Evolutionary conservation across 2,888 invertebrate genomes (phyloP).

Genomic region (Apocheima hispidaria): DNA sequence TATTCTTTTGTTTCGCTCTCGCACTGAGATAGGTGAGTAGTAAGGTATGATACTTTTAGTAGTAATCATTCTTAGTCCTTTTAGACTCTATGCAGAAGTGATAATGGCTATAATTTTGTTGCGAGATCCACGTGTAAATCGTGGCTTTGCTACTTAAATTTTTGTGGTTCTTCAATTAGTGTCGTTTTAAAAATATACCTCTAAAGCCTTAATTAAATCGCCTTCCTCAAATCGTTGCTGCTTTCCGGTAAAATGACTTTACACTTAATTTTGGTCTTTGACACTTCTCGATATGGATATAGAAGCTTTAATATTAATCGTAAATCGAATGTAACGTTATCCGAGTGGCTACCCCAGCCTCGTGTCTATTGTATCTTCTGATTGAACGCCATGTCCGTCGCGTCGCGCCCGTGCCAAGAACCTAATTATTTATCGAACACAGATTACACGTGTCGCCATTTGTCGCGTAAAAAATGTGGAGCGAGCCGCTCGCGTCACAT

Average conservation of each 20-base stretch:
- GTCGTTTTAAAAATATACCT: too few relatives aligned
- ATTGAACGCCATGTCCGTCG: conserved; percentile 8
- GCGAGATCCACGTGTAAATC: not conserved
- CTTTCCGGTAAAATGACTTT: conserved; percentile 27
- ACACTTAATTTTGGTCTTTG: conserved; percentile 19
- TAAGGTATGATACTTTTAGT: conserved; percentile 45
- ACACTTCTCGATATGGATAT: conserved; percentile 22
- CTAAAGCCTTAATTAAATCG: conserved; percentile 29
- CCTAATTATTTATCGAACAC: conserved; percentile 44
- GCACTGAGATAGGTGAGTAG: conserved; percentile 46
- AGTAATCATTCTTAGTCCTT: conserved; percentile 35
- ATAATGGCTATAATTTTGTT: conserved; percentile 43
- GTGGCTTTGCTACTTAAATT: conserved; percentile 2
- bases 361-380: conserved; percentile 7
- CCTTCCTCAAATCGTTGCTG: conserved; percentile 24
- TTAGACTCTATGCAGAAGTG: conserved; percentile 43
- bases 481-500: conserved; percentile 51
- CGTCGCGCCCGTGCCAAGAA: conserved; percentile 35
- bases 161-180: conserved; percentile 9
- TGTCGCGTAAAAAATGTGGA: conserved; percentile 61
- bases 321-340: conserved; percentile 1
- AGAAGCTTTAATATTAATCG: not conserved
- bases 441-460: conserved; percentile 53
- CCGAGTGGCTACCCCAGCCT: not conserved
- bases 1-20: conserved; percentile 60